Evolutionary conservation across 2,797 vertebrate genomes (phyloP).

Genomic region (Enteromius radiatus): DNA sequence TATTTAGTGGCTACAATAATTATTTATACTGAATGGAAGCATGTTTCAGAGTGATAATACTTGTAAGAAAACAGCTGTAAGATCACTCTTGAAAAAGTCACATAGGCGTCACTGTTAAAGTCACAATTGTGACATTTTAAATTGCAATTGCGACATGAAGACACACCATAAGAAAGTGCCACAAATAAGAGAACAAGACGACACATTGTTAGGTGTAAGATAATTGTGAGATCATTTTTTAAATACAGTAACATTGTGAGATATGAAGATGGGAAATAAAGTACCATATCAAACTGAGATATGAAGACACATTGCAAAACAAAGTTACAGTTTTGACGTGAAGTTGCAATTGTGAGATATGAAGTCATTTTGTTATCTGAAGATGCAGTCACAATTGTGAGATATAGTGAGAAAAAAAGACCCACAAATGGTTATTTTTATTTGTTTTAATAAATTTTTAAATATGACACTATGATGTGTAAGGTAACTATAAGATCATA

Average conservation of each 20-base stretch:
- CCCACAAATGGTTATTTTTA: not conserved
- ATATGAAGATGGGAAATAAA: not conserved
- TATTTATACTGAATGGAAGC: not conserved
- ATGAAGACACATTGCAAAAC: not conserved
- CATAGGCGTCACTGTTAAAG: not conserved
- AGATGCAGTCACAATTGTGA: not conserved
- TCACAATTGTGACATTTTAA: not conserved
- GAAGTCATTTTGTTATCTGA: not conserved
- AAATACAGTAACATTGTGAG: not conserved
- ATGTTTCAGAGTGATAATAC: not conserved
- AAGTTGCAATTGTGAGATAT: not conserved
- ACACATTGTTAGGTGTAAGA: not conserved
- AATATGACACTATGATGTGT: not conserved
- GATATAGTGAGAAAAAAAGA: not conserved
- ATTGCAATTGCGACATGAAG: not conserved
- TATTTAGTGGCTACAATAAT: not conserved
- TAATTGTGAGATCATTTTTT: not conserved
- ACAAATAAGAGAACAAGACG: not conserved
- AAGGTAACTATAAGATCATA: not conserved
- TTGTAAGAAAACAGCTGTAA: not conserved
- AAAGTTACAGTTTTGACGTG: not conserved
- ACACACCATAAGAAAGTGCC: not conserved
- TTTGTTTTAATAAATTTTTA: not conserved
- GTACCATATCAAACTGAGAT: too few species aligned
- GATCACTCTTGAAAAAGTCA: not conserved